Percentiles rank a stretch among this genome's conserved stretches.
These are phyloP conservation scores for Heliornis fulica DNA, from an alignment of 2,113 vertebrate genomes.

Conservation along the genomic window DNA sequence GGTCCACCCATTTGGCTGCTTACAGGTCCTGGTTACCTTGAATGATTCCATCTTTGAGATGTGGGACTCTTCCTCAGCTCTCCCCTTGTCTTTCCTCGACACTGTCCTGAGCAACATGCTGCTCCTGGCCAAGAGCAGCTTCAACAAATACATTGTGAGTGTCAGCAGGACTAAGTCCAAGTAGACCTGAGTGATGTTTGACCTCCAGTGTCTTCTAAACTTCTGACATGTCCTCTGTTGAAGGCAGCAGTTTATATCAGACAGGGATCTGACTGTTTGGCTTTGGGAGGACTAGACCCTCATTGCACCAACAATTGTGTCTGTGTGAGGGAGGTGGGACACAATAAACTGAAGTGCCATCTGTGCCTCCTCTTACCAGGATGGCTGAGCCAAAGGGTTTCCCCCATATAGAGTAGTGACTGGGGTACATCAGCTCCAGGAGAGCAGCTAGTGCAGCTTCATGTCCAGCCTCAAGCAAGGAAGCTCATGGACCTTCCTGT, in stretches of 20 bases:
- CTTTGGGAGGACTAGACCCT: background rate
- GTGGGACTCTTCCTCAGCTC: background rate
- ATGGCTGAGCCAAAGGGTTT: background rate
- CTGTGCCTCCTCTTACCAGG: background rate
- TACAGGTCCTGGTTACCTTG: constrained; percentile 41
- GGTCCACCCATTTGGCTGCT: background rate
- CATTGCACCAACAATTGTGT: background rate
- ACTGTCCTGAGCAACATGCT: constrained; percentile 1
- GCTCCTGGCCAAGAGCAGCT: constrained; percentile 50
- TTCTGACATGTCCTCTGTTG: background rate
- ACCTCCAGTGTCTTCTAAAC: background rate
- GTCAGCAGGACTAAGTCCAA: background rate
- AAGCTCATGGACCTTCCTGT: too few species aligned
- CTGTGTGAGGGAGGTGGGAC: background rate
- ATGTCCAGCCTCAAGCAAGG: background rate
- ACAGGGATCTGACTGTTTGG: background rate
- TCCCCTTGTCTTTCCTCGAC: constrained; percentile 5
- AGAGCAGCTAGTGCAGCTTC: background rate
- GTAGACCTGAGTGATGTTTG: background rate
- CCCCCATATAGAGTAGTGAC: background rate
- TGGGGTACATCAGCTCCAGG: accelerated
- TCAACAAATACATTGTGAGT: constrained; percentile 57
- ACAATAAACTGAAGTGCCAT: too few species aligned
- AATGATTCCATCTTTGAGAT: background rate
- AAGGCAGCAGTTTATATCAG: background rate